A percentile compares a stretch with the other conserved stretches of the same genome.
These are phyloP conservation scores for Ceryle rudis DNA, from an alignment of 2,797 vertebrate genomes.

Conservation along the genomic window DNA sequence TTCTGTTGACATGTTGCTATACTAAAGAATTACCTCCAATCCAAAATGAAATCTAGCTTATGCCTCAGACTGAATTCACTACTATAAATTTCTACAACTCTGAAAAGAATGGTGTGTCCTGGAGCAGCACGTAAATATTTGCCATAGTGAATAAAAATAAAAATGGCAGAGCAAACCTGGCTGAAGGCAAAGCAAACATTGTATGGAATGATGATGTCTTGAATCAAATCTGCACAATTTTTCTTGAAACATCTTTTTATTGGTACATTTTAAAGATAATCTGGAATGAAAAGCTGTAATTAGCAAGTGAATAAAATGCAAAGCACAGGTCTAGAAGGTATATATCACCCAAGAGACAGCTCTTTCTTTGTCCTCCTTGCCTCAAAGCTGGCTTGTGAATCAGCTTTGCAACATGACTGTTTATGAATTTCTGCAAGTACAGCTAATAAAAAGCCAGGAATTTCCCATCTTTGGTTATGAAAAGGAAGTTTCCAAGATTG, in stretches of 20 bases:
- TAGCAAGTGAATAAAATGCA: neutral
- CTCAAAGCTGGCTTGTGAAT: neutral
- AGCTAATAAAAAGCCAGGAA: conserved; percentile 5
- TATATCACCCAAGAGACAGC: neutral
- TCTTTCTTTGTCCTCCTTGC: neutral
- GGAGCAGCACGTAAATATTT: neutral
- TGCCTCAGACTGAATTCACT: neutral
- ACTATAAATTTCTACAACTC: neutral
- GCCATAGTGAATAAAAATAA: neutral
- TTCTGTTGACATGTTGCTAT: neutral
- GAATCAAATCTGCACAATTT: neutral
- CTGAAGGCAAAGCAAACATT: neutral
- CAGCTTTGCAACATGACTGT: neutral
- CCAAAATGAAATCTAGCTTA: neutral
- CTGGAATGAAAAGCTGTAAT: neutral
- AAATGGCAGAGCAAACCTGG: neutral
- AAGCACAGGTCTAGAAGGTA: neutral
- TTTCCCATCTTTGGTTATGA: conserved; percentile 23
- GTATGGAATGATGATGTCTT: neutral
- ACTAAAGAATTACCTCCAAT: neutral
- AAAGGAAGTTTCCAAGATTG: conserved; percentile 52
- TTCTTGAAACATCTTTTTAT: neutral
- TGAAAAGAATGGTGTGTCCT: neutral
- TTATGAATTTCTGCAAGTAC: neutral
- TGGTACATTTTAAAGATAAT: neutral